phyloP scores from a whole-genome alignment of 2,113 vertebrate genomes.

The Nesoenas mayeri region DNA sequence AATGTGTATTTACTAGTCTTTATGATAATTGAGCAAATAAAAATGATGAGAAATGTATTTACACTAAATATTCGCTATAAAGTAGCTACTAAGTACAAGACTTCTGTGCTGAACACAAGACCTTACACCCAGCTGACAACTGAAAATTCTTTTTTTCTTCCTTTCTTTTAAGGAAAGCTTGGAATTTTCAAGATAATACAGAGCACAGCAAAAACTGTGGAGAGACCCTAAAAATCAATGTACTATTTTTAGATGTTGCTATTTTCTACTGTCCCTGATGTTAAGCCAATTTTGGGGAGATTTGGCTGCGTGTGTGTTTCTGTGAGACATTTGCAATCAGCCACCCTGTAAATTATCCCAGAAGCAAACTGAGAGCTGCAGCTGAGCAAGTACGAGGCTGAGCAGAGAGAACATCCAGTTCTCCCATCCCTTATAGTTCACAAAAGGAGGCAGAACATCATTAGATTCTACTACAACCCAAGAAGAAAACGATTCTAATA shows the following conservation, averaged over 20 bases:
- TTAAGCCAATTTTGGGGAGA: slow-evolving; percentile 44
- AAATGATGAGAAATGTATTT: not conserved
- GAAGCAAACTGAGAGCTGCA: slow-evolving; percentile 52
- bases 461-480: not conserved
- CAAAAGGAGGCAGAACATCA: not conserved
- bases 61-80: slow-evolving; percentile 9
- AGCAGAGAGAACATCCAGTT: slow-evolving; percentile 47
- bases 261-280: slow-evolving; percentile 47
- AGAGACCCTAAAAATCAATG: slow-evolving; percentile 64
- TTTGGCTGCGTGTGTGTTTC: slow-evolving; percentile 49
- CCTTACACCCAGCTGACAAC: not conserved
- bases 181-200: slow-evolving; percentile 21
- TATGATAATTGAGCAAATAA: slow-evolving; percentile 36
- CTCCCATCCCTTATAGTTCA: not conserved
- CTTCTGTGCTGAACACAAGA: not conserved
- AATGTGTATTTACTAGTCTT: not conserved
- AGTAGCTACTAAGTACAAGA: not conserved
- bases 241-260: slow-evolving; percentile 59
- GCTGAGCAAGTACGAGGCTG: slow-evolving; percentile 2
- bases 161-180: slow-evolving; percentile 13
- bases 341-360: slow-evolving; percentile 43
- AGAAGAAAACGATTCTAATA: not conserved
- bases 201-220: slow-evolving; percentile 43
- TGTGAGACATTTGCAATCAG: slow-evolving; percentile 39
- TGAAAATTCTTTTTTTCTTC: not conserved